phyloP scores from a whole-genome alignment of 2,888 invertebrate genomes.

The Schrankia costaestrigalis region DNA sequence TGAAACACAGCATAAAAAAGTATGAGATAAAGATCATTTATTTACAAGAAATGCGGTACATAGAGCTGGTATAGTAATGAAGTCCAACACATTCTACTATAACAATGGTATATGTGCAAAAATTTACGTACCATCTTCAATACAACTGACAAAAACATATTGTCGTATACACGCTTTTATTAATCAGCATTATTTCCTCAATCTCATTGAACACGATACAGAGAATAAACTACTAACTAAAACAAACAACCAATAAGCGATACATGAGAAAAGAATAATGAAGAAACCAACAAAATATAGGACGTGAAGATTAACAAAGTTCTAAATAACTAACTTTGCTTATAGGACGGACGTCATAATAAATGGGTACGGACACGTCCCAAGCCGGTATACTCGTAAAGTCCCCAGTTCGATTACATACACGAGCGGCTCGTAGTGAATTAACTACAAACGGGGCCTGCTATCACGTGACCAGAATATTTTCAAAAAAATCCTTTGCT shows the following conservation, averaged over 20 bases:
- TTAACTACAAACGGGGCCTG: conserved; percentile 58
- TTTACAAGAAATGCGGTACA: too few species aligned
- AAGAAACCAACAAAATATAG: conserved; percentile 32
- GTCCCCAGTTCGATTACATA: conserved; percentile 59
- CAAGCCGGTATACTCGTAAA: conserved; percentile 53
- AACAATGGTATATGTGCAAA: too few species aligned
- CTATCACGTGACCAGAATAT: conserved; percentile 55
- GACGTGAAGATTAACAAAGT: conserved; percentile 36
- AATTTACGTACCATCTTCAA: too few species aligned
- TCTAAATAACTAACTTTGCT: conserved; percentile 42
- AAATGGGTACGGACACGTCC: conserved; percentile 45
- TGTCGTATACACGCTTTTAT: too few species aligned
- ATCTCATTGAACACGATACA: conserved; percentile 1
- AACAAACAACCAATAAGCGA: conserved; percentile 26
- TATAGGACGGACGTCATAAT: conserved; percentile 40
- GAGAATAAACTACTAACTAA: conserved; percentile 7
- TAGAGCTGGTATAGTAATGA: too few species aligned
- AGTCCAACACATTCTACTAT: too few species aligned
- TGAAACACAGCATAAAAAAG: too few species aligned
- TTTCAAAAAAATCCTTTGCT: conserved; percentile 40
- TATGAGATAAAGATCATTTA: too few species aligned
- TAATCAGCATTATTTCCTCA: too few species aligned
- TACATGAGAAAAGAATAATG: conserved; percentile 23
- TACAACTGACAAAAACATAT: too few species aligned
- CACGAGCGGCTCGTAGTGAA: conserved; percentile 53